Conservation (phyloP, 2,797 vertebrate species). For the Halcyon chelicuti region DNA sequence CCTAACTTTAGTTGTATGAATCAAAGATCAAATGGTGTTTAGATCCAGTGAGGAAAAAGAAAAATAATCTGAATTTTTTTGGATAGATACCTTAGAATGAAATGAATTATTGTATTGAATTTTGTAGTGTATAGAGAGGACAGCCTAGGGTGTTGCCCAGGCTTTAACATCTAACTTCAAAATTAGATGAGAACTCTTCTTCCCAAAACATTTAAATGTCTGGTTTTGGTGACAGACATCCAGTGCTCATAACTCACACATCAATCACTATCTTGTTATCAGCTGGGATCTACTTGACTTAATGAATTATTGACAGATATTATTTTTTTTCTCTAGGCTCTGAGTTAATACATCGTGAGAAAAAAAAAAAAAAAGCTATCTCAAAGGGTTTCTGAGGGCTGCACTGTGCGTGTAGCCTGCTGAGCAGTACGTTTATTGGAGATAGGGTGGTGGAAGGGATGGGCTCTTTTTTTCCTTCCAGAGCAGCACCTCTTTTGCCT, state of each 20-base stretch:
- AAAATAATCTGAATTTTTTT: background rate
- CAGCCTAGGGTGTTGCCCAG: accelerated
- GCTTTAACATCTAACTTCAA: background rate
- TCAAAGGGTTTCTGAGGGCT: accelerated
- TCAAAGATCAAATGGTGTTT: background rate
- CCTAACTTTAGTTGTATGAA: accelerated
- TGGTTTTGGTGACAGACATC: background rate
- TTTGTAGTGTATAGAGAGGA: background rate
- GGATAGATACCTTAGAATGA: background rate
- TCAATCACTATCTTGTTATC: background rate
- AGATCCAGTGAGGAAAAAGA: background rate
- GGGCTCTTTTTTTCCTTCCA: background rate
- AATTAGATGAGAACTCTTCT: background rate
- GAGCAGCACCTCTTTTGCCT: background rate
- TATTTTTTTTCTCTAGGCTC: background rate
- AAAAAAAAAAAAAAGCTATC: accelerated
- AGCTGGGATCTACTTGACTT: background rate
- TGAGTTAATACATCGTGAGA: background rate
- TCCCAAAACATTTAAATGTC: background rate
- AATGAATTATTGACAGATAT: accelerated
- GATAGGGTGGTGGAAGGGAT: background rate
- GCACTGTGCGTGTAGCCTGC: background rate
- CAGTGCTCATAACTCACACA: background rate
- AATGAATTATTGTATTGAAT: background rate
- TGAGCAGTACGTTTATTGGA: background rate